Conservation (phyloP, 2,888 invertebrate species). For the Eurytoma adleriae region DNA sequence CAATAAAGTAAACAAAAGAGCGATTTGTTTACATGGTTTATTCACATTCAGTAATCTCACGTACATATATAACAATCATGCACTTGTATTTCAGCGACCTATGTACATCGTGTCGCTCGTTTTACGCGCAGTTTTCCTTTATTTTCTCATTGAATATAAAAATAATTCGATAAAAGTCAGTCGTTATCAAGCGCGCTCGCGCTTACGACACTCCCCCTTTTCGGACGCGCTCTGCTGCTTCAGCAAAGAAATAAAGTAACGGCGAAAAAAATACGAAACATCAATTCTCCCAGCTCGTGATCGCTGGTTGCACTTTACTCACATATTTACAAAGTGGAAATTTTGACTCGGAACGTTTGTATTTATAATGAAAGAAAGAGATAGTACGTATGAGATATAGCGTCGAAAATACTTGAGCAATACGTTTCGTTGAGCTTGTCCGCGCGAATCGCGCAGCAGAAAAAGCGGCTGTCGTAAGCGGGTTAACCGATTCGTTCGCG, state of each 20-base stretch:
- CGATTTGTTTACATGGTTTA: slow-evolving; percentile 55
- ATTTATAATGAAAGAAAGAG: no score
- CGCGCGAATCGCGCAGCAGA: not conserved
- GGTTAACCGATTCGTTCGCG: not conserved
- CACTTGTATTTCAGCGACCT: slow-evolving; percentile 21
- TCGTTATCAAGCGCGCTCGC: slow-evolving; percentile 30
- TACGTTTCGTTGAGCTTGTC: slow-evolving; percentile 35
- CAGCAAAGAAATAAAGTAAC: no score
- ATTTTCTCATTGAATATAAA: slow-evolving; percentile 54
- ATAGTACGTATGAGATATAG: not conserved
- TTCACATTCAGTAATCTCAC: slow-evolving; percentile 58
- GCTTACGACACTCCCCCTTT: slow-evolving; percentile 34
- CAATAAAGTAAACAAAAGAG: slow-evolving; percentile 30
- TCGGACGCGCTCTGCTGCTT: not conserved
- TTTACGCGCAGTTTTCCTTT: slow-evolving; percentile 34
- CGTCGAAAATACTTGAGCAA: slow-evolving; percentile 39
- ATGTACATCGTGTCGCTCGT: slow-evolving; percentile 34
- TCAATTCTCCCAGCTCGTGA: no score
- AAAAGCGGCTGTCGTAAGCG: slow-evolving; percentile 28
- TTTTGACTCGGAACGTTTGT: not conserved
- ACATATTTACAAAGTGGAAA: slow-evolving; percentile 46
- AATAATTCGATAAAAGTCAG: slow-evolving; percentile 59
- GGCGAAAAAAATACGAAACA: not conserved
- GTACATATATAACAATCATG: slow-evolving; percentile 59
- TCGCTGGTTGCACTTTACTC: not conserved